These are phyloP conservation scores for Chymomyza fuscimana DNA, from an alignment of 2,888 invertebrate genomes.

Conservation along the genomic window DNA sequence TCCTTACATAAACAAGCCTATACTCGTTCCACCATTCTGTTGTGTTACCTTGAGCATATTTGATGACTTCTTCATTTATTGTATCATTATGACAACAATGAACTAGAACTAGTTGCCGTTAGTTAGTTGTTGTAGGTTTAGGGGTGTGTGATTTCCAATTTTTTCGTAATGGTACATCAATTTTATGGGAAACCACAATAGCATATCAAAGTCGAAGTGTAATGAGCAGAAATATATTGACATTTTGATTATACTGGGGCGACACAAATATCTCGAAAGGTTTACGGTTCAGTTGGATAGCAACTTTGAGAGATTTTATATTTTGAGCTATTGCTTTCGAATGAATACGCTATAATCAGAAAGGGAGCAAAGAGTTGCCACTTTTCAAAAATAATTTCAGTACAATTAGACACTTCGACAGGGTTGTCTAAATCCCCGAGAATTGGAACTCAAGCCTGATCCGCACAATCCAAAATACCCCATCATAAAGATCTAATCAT, in stretches of 20 bases:
- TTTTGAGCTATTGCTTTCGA: too few species aligned
- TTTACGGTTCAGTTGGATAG: too few species aligned
- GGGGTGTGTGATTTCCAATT: neutral
- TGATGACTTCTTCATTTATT: conserved; percentile 49
- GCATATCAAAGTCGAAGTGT: neutral
- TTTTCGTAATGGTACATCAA: neutral
- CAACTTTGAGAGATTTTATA: too few species aligned
- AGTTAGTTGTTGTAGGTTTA: neutral
- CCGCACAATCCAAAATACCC: too few species aligned
- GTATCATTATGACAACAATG: conserved; percentile 47
- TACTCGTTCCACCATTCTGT: conserved; percentile 30
- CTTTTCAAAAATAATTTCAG: too few species aligned
- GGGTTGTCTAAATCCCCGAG: too few species aligned
- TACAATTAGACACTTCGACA: too few species aligned
- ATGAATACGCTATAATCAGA: too few species aligned
- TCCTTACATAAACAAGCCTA: neutral
- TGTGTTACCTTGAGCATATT: conserved; percentile 66
- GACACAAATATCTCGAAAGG: conserved; percentile 3
- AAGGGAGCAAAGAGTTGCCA: too few species aligned
- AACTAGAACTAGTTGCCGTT: neutral
- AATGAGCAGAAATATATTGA: neutral
- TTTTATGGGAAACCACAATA: neutral
- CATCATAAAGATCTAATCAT: too few species aligned
- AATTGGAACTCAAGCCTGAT: too few species aligned
- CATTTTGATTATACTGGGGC: neutral